These are phyloP conservation scores for Augochlorella aurata DNA, from an alignment of 2,888 invertebrate genomes.

Conservation along the genomic window DNA sequence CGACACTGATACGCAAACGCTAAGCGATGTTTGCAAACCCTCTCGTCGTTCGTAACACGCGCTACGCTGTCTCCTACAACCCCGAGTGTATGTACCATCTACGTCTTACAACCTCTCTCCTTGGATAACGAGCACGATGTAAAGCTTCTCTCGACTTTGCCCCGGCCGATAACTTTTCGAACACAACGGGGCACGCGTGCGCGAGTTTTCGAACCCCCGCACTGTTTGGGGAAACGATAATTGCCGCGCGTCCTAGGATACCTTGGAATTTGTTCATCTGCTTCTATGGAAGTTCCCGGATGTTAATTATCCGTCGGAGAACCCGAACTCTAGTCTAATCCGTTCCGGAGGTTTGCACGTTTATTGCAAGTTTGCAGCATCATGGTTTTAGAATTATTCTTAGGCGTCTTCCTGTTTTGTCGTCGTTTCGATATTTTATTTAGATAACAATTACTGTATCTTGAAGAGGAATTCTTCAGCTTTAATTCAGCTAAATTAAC, in stretches of 20 bases:
- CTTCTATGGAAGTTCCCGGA: not conserved
- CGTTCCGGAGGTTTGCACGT: too few species aligned
- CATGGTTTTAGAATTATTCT: too few species aligned
- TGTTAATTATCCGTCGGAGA: not conserved
- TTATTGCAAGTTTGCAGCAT: too few species aligned
- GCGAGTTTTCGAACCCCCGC: not conserved
- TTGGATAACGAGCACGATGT: constrained; percentile 62
- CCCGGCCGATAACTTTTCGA: constrained; percentile 55
- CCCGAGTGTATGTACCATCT: constrained; percentile 59
- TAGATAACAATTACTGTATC: too few species aligned
- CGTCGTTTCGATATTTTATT: too few species aligned
- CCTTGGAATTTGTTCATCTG: not conserved
- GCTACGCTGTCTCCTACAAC: constrained; percentile 62
- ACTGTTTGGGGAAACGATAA: not conserved
- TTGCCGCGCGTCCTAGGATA: not conserved
- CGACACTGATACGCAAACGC: constrained; percentile 71
- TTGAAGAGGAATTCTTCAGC: too few species aligned
- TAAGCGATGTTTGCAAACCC: constrained; percentile 72
- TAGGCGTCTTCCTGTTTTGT: too few species aligned
- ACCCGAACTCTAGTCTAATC: not conserved
- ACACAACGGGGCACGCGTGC: constrained; percentile 9
- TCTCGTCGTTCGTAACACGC: constrained; percentile 67
- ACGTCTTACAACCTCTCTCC: constrained; percentile 60
- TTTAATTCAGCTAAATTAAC: too few species aligned
- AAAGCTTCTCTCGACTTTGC: constrained; percentile 48